Percentiles rank a stretch among this genome's conserved stretches.
phyloP scores from a whole-genome alignment of 2,113 vertebrate species.

The Rhadina sibilatrix region DNA sequence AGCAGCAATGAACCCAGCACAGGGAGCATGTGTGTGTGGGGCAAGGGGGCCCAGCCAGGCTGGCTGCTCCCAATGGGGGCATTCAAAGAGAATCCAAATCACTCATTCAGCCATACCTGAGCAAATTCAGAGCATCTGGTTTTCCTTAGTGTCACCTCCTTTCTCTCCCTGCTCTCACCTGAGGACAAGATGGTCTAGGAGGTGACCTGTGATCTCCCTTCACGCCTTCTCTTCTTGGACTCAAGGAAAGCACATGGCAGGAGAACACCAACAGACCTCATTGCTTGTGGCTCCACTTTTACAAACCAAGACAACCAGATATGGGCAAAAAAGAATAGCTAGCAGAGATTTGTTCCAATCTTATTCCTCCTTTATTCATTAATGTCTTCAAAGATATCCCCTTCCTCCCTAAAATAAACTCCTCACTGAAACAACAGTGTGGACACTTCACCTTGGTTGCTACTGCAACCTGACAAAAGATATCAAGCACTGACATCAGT shows the following conservation, averaged over 20 bases:
- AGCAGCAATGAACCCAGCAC: rapidly evolving
- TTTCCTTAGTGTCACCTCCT: neutral
- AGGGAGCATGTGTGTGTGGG: rapidly evolving
- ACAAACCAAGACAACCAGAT: neutral
- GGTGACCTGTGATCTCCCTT: rapidly evolving
- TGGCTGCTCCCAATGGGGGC: rapidly evolving
- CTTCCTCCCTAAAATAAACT: neutral
- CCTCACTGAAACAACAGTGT: neutral
- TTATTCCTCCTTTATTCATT: neutral
- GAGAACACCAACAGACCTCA: neutral
- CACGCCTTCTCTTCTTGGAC: neutral
- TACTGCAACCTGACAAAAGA: neutral
- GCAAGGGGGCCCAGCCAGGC: rapidly evolving
- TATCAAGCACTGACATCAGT: neutral
- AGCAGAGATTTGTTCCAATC: neutral
- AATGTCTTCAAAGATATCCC: neutral
- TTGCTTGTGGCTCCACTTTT: neutral
- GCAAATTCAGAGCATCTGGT: rapidly evolving
- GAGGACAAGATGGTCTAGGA: neutral
- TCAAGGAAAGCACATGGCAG: rapidly evolving
- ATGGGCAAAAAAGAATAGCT: neutral
- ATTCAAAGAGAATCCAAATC: neutral
- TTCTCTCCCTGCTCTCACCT: neutral
- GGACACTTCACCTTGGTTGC: neutral
- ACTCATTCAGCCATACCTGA: neutral